Base-by-base conservation (phyloP, 2,113 vertebrate genomes). In the Scartelaos histophorus region DNA sequence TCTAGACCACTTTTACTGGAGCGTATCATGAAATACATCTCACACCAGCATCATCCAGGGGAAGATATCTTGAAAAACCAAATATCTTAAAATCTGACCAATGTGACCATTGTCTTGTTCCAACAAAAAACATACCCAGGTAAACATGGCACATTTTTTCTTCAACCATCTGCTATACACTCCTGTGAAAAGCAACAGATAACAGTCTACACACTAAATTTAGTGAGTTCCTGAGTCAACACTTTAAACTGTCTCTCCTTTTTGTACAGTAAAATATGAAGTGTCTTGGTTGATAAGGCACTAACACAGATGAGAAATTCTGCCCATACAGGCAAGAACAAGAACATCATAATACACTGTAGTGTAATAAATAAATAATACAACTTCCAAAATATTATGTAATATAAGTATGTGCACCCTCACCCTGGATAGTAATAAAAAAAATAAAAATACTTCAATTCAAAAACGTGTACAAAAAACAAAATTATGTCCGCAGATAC, bases 231-330 rank as follows among this genome's bases (percentile, higher is more conserved):
- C 90, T 88, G 90, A 90, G 88, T 87, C 78, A 78, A 84, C 66
- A 66, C 47, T 81, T 78, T 65, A 54, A 74, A 74, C 67, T 51
- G 15, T 80, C 57, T 72, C 54, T 78, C 65, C 68, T 83, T 68
- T 85, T 66, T 24, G 35, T 68, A 83, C 66, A 79, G 62, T 82
- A 68, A 78, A 88, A 84, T 71, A 74, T 79, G 35, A 62, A 83
- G 82, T 86, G 82, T 90, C 83, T 89, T 43, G 58, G 72, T 88
- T 80, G 75, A 89, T 93, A 94, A 94, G 93, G 93, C 92, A 94
- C 93, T 90, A 88, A 91, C 85, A 89, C 80, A 88, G 74, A 89
- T 79, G 82, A 88, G 75, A 73, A 70, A 75, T 75, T 86, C 71
- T 72, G 70, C 66, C 79, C 69, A 81, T 16, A 81, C 46, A 83